These are phyloP conservation scores for Heliconius himera DNA, from an alignment of 1,140 invertebrate genomes.

Conservation along the genomic window DNA sequence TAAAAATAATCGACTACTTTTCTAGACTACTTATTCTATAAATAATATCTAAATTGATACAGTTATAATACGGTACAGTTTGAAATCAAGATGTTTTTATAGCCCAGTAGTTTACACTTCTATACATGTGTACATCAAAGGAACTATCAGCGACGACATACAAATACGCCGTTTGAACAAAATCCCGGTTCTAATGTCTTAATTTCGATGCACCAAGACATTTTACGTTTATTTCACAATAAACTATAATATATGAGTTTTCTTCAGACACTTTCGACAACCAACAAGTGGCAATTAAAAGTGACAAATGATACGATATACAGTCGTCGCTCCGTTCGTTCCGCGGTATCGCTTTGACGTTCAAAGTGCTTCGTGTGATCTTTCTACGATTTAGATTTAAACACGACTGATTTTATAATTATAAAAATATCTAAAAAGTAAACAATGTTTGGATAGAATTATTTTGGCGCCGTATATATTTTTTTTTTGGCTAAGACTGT, in stretches of 20 bases:
- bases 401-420: constrained; percentile 50
- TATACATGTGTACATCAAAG: constrained; percentile 62
- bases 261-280: constrained; percentile 72
- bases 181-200: constrained; percentile 63
- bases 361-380: constrained; percentile 64
- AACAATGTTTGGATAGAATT: background rate
- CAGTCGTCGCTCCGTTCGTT: constrained; percentile 37
- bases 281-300: constrained; percentile 79
- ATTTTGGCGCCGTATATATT: background rate
- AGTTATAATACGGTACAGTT: background rate
- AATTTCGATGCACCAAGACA: constrained; percentile 48
- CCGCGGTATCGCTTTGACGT: constrained; percentile 50
- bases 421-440: constrained; percentile 35
- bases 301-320: constrained; percentile 79
- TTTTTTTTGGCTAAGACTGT: background rate
- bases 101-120: constrained; percentile 44
- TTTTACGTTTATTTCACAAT: constrained; percentile 73
- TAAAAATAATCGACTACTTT: background rate
- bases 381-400: constrained; percentile 53
- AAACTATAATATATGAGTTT: constrained; percentile 75
- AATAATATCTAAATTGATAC: background rate
- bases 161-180: constrained; percentile 64
- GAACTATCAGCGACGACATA: constrained; percentile 60
- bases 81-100: background rate
- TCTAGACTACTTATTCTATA: background rate